Conservation (phyloP, 2,797 vertebrate genomes). For the Coccyzus lansbergi region DNA sequence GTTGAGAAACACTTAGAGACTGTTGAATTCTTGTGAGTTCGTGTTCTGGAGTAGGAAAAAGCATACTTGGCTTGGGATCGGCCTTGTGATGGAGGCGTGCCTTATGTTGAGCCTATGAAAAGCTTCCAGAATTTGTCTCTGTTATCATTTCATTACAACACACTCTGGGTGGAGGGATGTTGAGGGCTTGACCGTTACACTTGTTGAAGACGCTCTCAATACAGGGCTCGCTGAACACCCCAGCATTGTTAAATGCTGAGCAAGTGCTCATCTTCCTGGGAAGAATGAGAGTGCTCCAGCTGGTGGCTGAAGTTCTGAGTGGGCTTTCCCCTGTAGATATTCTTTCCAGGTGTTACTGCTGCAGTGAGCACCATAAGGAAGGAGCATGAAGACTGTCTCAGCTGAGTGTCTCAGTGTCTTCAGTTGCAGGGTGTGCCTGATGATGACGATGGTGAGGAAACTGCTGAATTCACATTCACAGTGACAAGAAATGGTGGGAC, state of each 20-base stretch:
- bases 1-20: neutral
- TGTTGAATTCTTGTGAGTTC: neutral
- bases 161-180: neutral
- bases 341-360: neutral
- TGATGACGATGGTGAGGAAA: neutral
- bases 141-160: neutral
- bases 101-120: neutral
- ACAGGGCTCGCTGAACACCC: neutral
- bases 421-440: neutral
- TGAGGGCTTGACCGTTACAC: neutral
- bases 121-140: neutral
- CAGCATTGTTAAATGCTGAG: neutral
- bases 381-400: neutral
- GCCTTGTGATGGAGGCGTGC: neutral
- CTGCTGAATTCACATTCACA: neutral
- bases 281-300: neutral
- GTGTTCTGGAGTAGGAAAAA: neutral
- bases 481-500: neutral
- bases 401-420: neutral
- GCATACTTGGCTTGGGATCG: conserved; percentile 2
- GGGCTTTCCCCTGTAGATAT: fast-evolving
- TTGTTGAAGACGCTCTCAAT: neutral
- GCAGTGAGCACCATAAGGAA: neutral
- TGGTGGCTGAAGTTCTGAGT: neutral
- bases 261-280: neutral